Conservation (phyloP, 2,888 invertebrate species). For the Neoscelio sp. region DNA sequence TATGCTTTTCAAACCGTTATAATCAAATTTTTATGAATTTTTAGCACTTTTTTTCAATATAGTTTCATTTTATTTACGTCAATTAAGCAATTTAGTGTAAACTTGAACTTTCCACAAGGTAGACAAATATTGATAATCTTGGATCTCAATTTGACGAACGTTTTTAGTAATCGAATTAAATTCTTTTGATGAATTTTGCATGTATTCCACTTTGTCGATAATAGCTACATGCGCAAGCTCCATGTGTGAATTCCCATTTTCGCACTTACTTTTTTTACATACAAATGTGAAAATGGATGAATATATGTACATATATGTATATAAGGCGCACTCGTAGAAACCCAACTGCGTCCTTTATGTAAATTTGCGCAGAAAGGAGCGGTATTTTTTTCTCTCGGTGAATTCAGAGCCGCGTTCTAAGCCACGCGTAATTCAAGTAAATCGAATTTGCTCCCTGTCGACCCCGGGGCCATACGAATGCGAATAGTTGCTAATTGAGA, state of each 20-base stretch:
- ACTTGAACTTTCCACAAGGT: background rate
- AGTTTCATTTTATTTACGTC: constrained; percentile 15
- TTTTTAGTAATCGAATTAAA: constrained; percentile 33
- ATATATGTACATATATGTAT: constrained; percentile 43
- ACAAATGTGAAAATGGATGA: constrained; percentile 51
- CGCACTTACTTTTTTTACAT: constrained; percentile 46
- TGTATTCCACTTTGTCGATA: constrained; percentile 40
- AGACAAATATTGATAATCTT: constrained; percentile 17
- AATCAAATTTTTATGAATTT: background rate
- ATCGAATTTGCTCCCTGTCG: constrained; percentile 63
- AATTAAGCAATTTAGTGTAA: constrained; percentile 1
- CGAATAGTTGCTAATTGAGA: constrained; percentile 68
- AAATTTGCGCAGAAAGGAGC: constrained; percentile 52
- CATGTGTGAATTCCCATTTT: constrained; percentile 37
- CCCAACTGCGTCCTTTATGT: constrained; percentile 59
- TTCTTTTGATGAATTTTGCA: constrained; percentile 37
- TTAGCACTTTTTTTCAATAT: constrained; percentile 6
- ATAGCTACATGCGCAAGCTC: constrained; percentile 28
- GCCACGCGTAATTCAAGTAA: constrained; percentile 62
- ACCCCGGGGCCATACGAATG: constrained; percentile 59
- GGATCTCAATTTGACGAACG: constrained; percentile 15
- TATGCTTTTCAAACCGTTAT: background rate
- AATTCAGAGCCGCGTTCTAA: constrained; percentile 53
- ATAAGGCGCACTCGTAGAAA: constrained; percentile 39
- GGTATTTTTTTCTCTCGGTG: constrained; percentile 46